Base-by-base conservation (phyloP, 2,113 vertebrate species). In the Sapajus apella region DNA sequence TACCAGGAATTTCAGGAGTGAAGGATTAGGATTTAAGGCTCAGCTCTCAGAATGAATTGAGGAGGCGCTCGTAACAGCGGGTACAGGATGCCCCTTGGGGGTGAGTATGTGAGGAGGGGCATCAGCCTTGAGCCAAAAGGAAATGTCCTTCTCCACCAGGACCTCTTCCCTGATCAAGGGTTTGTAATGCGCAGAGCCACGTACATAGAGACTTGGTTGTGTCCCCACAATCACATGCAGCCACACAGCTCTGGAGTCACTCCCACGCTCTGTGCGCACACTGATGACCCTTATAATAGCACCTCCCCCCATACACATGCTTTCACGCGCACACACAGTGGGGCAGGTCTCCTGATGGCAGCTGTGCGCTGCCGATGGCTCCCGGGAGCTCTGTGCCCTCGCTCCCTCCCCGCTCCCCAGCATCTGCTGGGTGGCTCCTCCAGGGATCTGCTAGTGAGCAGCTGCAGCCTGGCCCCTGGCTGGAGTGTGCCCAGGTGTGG, bases 391-490 rank as follows among this genome's bases (percentile, higher is more conserved):
- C 18, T 1, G 37, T 32, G 40, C 8, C 40, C 4, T 32, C 43
- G 5, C 45, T 37, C 6, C 52, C 11, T n/a, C 7, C 32, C 47
- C 1, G 11, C 3, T 5, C 2, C 14, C 5, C 9, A 30, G 40
- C 66, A 61, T 12, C 6, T 9, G 40, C 25, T 0, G 1, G 40
- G 64, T 20, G 2, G 10, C n/a, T 85, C 47, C 52, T 14, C 45
- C 76, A 27, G 75, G 73, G 47, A 32, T 8, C 37, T 70, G 21
- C 47, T 61, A 70, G 16, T 17, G 6, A 75, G 47, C 25, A 87
- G 40, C 21, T 25, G 3, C 8, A 37, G 79, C 55, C 86, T 21
- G 3, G 23, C 0, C 37, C 40, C 20, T 16, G 5, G 5, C 20
- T 18, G 66, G 91, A 37, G 21, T 43, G 5, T 23, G 13, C 37